These are phyloP conservation scores for Zoanthus gigantus DNA, from an alignment of 92 coral and sea anemone genomes.

Conservation along the genomic window DNA sequence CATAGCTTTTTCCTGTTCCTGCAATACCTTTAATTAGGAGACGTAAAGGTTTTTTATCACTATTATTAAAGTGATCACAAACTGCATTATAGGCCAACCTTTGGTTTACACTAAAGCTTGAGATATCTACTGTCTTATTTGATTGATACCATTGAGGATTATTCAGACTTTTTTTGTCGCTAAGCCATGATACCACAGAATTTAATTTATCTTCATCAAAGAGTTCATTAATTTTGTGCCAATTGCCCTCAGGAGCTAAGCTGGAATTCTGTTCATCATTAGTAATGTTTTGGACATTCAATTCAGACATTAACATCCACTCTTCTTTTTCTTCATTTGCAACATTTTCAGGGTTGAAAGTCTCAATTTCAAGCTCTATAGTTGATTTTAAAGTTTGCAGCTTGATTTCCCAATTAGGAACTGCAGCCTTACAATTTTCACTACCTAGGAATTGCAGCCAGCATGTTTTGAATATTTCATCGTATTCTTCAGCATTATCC, in stretches of 20 bases:
- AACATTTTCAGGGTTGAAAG: conserved; percentile 6
- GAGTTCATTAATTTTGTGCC: conserved; percentile 14
- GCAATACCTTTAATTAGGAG: conserved; percentile 62
- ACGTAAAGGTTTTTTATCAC: conserved; percentile 7
- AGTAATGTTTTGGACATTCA: conserved; percentile 35
- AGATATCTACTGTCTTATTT: conserved; percentile 50
- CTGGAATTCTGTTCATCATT: conserved; percentile 46
- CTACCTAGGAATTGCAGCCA: conserved; percentile 45
- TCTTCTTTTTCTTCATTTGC: conserved; percentile 51
- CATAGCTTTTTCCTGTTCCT: conserved; percentile 56
- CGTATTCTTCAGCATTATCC: conserved; percentile 33
- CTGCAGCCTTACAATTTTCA: conserved; percentile 45
- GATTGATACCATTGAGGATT: background rate
- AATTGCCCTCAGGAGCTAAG: conserved; percentile 57
- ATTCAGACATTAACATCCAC: conserved; percentile 51
- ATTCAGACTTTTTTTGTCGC: conserved; percentile 33
- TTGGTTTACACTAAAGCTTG: conserved; percentile 56
- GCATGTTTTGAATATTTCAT: conserved; percentile 46
- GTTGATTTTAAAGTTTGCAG: conserved; percentile 12
- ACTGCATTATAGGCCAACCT: conserved; percentile 44
- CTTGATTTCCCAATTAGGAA: conserved; percentile 52
- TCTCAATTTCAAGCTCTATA: conserved; percentile 32
- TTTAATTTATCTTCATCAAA: conserved; percentile 46
- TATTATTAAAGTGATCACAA: conserved; percentile 33
- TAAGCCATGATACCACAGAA: conserved; percentile 47